Percentiles rank a stretch among this genome's conserved stretches.
These are phyloP conservation scores for Sycobia sp. DNA, from an alignment of 1,140 invertebrate genomes.

Conservation along the genomic window DNA sequence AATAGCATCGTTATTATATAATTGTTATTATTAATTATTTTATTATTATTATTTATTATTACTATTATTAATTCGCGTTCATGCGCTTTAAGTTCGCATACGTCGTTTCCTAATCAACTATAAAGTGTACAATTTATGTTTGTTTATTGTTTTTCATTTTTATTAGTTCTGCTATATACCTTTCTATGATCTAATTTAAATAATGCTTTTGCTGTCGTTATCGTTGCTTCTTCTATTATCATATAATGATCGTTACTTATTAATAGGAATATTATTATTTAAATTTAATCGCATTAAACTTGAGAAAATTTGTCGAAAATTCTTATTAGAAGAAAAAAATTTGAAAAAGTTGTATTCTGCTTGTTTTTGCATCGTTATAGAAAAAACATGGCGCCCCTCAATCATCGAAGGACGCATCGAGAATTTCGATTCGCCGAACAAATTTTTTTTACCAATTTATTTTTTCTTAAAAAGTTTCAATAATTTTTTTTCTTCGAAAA, in stretches of 20 bases:
- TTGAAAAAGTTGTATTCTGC: conserved; percentile 10
- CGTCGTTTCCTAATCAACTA: too few relatives aligned
- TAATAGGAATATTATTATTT: not conserved
- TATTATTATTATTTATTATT: too few relatives aligned
- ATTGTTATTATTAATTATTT: too few relatives aligned
- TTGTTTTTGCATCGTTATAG: not conserved
- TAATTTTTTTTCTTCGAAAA: not conserved
- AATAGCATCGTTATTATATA: too few relatives aligned
- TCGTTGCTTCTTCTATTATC: not conserved
- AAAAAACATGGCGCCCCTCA: not conserved
- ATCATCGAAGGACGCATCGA: not conserved
- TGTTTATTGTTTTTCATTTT: conserved; percentile 18
- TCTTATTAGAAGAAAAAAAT: conserved; percentile 14
- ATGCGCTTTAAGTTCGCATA: too few relatives aligned
- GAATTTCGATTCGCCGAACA: conserved; percentile 12
- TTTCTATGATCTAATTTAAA: conserved; percentile 9
- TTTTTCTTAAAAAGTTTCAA: not conserved
- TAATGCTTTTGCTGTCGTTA: conserved; percentile 1
- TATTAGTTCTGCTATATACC: not conserved
- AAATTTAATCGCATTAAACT: conserved; percentile 6
- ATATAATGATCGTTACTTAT: not conserved
- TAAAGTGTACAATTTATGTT: conserved; percentile 1
- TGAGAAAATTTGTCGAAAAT: conserved; percentile 27
- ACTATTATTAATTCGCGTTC: too few relatives aligned
- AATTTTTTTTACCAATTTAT: not conserved